Base-by-base conservation (phyloP, 2,888 invertebrate species). In the Stenolophus ochropezus region DNA sequence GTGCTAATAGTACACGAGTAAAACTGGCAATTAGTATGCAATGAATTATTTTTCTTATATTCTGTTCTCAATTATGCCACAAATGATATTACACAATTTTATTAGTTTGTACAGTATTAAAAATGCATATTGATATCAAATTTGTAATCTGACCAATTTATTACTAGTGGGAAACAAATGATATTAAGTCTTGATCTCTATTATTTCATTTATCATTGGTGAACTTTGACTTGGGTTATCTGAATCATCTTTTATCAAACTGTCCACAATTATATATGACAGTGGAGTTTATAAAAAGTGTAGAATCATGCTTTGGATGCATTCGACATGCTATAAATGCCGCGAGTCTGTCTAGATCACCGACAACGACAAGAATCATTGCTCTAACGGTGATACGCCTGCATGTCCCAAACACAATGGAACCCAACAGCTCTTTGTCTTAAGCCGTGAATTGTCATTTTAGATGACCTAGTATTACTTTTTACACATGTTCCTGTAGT, bases 341-440 rank as follows among this genome's bases (percentile, higher is more conserved):
- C 61, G 61, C n/a, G 14, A 23, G 61, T 25, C 23, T 61, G 61
- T 61, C 25, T 61, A 69, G 65, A 69, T 69, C 65, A 69, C 33
- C 14, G 61, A n/a, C 18, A 27, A n/a, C 11, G 65, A 33, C 56
- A 69, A 69, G 33, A 69, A 69, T 69, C 65, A 69, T 69, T 61
- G 61, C 61, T 61, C 27, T 69, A 69, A 69, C 65, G 65, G 65
- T 69, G 33, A 27, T 69, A 69, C 65, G 65, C 65, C 65, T 69
- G 65, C 65, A 69, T 33, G 18, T 27, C 33, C 65, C 33, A 20
- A 69, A 69, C 65, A 69, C 65, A 69, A 69, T 69, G 33, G 65
- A 69, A 18, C 65, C 16, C 8, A 11, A 42, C 8, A 42, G 11
- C 33, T 1, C 33, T 42, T 42, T 42, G 33, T 42, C 11, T 42